These are phyloP conservation scores for Helicoverpa assulta DNA, from an alignment of 2,888 invertebrate genomes.

Conservation along the genomic window DNA sequence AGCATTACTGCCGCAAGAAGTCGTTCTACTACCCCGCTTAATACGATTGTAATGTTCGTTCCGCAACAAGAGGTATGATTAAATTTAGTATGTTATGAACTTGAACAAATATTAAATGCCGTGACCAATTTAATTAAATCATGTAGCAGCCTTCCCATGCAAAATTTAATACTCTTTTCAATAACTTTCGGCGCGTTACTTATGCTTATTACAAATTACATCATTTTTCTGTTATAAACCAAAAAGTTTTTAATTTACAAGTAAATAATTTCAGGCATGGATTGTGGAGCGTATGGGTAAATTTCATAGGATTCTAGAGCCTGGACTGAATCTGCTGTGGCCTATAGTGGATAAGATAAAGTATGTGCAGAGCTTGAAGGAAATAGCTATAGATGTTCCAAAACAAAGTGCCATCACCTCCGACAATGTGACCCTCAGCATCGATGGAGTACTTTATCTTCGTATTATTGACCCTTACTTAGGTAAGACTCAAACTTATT, in stretches of 20 bases:
- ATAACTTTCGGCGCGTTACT: background rate
- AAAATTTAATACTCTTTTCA: background rate
- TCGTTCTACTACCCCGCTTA: slow-evolving; percentile 94
- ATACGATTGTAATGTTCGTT: slow-evolving; percentile 98
- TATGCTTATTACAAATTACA: background rate
- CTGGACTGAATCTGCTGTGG: slow-evolving; percentile 97
- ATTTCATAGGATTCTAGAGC: slow-evolving; percentile 97
- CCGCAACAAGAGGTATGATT: slow-evolving; percentile 98
- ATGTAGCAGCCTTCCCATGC: background rate
- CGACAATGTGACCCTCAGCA: slow-evolving; percentile 98
- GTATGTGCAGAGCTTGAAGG: slow-evolving; percentile 99
- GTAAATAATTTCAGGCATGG: slow-evolving; percentile 93
- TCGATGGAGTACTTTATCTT: slow-evolving; percentile 99
- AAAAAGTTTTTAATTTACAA: background rate
- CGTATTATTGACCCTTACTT: slow-evolving; percentile 98
- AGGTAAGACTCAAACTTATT: slow-evolving; percentile 80
- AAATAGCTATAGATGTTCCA: slow-evolving; percentile 99
- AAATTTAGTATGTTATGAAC: background rate
- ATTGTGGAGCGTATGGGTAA: slow-evolving; percentile 99
- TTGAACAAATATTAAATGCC: background rate
- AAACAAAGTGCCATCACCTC: slow-evolving; percentile 99
- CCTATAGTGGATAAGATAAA: slow-evolving; percentile 98
- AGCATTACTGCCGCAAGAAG: slow-evolving; percentile 78
- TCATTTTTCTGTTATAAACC: background rate
- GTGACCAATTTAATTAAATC: background rate